Conservation (phyloP, 1,140 invertebrate species). For the Zeugodacus cucurbitae region DNA sequence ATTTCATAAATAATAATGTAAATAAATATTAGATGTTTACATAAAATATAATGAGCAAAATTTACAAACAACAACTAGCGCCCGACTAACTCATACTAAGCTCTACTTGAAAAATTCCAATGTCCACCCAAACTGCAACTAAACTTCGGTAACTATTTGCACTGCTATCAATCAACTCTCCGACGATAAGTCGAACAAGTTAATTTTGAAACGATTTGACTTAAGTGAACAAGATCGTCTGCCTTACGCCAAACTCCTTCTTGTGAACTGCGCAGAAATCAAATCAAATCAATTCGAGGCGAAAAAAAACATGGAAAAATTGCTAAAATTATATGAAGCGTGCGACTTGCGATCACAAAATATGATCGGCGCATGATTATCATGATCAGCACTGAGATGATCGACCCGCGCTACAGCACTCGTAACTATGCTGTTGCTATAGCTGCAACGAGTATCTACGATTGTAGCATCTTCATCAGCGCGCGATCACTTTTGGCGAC, state of each 20-base stretch:
- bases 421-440: neutral
- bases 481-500: conserved; percentile 1
- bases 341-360: conserved; percentile 2
- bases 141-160: neutral
- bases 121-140: neutral
- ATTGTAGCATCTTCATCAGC: conserved; percentile 27
- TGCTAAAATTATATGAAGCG: conserved; percentile 8
- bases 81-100: no score
- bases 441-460: neutral
- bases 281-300: neutral
- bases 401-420: neutral
- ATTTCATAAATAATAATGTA: neutral
- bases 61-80: neutral
- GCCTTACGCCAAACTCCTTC: neutral
- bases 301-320: neutral
- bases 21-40: neutral
- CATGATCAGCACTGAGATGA: conserved; percentile 22
- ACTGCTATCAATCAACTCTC: neutral
- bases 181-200: conserved; percentile 27
- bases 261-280: neutral
- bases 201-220: conserved; percentile 30
- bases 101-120: neutral
- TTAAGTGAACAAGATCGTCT: neutral
- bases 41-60: neutral
- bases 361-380: neutral